Evolutionary conservation across 2,888 invertebrate genomes (phyloP), one percentile per base, ranked within the genome.

Genomic region (Tanaodytes sp.): DNA sequence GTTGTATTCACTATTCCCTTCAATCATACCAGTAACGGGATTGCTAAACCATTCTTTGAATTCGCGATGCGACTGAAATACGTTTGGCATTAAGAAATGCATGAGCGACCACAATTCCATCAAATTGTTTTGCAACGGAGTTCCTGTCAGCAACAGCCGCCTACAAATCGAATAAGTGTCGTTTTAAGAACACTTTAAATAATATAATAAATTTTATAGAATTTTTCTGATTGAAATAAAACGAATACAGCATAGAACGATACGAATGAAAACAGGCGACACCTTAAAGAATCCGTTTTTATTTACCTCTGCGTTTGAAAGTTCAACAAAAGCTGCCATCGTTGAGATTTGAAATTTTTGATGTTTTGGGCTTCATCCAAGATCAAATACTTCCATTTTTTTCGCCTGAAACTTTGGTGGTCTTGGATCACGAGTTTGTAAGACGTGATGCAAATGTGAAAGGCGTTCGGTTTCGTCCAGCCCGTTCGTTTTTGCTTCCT

Each of bases 291-390:
- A n/a, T n/a, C n/a, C n/a, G n/a, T n/a, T 23, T 23, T 23, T 23
- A 84, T 87, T 87, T 84, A 93, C 93, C 93, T 90, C 84, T 96
- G 93, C 0, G 96, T 95, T 82, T 96, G 93, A 85, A 98, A 96
- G 85, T 97, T 98, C 59, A 99, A 87, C 74, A 99, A 86, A 81
- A 97, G 89, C 86, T 98, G 98, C 99, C 99, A 99, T 71, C 99
- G 89, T 84, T 98, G 98, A 15, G 97, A 97, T 85, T 98, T 98
- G 85, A 98, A 99, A 87, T 99, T 99, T 87, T 99, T 99, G 69
- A 99, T 99, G 84, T 99, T 98, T 85, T 99, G 99, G 31, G 98
- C 98, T 87, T 98, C 98, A 84, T 99, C 98, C 55, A 99, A 89
- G 74, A 99, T 96, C 46, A 99, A 89, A 85, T 98, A 99, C 84